These are phyloP conservation scores for Pelmatolapia mariae DNA, from an alignment of 2,113 vertebrate species.

Conservation along the genomic window DNA sequence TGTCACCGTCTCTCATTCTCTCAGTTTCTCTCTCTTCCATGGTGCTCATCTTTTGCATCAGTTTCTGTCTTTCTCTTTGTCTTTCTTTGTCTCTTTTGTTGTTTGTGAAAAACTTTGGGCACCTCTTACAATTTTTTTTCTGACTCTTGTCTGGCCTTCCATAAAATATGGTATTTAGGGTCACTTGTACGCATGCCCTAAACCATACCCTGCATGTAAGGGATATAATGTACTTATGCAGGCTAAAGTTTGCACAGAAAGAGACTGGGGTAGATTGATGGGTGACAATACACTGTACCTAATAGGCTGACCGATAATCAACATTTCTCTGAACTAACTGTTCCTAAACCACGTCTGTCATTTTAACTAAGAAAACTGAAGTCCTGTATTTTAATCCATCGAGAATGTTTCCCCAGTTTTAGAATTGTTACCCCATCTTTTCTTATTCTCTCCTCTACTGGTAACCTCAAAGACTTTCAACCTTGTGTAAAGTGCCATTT, in stretches of 20 bases:
- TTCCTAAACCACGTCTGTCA: not conserved
- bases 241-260: not conserved
- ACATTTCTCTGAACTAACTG: not conserved
- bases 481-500: not conserved
- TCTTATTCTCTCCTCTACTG: not conserved
- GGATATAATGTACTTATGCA: not conserved
- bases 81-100: not conserved
- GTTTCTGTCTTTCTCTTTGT: not conserved
- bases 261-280: not conserved
- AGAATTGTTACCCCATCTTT: not conserved
- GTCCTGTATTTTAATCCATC: not conserved
- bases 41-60: slow-evolving; percentile 4
- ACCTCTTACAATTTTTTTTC: not conserved
- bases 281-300: not conserved
- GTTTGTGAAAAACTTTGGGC: not conserved
- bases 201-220: not conserved
- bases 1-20: not conserved
- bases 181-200: not conserved
- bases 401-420: not conserved
- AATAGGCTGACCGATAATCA: not conserved
- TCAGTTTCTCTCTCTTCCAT: not conserved
- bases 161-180: not conserved
- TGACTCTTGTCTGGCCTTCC: not conserved
- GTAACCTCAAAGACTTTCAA: not conserved
- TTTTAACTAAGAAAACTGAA: not conserved